Base-by-base conservation (phyloP, 2,113 vertebrate genomes). In the Bufo gargarizans region DNA sequence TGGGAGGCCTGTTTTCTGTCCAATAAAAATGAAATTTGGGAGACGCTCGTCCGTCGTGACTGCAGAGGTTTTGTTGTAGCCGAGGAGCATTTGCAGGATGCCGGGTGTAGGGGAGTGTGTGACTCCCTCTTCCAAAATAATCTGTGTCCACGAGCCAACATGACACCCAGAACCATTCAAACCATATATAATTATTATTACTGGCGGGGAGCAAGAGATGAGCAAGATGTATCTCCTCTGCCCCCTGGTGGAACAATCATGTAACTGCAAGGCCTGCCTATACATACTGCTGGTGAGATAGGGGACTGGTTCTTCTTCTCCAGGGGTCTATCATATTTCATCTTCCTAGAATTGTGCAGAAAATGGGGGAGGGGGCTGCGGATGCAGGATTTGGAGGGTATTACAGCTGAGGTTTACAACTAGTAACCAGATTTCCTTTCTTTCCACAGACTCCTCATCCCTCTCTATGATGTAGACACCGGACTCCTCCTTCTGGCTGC, bases 401-500 rank as follows among this genome's bases (percentile, higher is more conserved):
- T 71, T 12, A 45, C 47, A 6, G 72, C 7, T 16, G 45, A 17
- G 16, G 2, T 72, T 72, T 43, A 45, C 69, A 72, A 17, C 69
- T 17, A 80, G 12, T 87, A 87, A 87, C 78, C 47, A 71, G 65
- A 22, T 56, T 16, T 65, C 63, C 47, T 82, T 19, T 84, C n/a
- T 85, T 53, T 85, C 56, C 3, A 2, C 90, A 99, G 98, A 90
- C 94, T 91, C 2, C 84, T 97, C 90, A 95, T 98, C 76, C 97
- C 98, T 0, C 93, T 99, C 89, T 96, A 96, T 17, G 98, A 99
- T 9, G 88, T 94, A 0, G 97, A 98, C 93, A 95, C 97, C 0
- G 94, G 96, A 49, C 95, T 99, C 45, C 95, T 99, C 55, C 76
- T 97, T 45, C 90, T 99, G 86, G 94, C 96, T 0, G 97, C 95